Conservation (phyloP, 2,797 vertebrate genomes). For the Meriones psammophilus region DNA sequence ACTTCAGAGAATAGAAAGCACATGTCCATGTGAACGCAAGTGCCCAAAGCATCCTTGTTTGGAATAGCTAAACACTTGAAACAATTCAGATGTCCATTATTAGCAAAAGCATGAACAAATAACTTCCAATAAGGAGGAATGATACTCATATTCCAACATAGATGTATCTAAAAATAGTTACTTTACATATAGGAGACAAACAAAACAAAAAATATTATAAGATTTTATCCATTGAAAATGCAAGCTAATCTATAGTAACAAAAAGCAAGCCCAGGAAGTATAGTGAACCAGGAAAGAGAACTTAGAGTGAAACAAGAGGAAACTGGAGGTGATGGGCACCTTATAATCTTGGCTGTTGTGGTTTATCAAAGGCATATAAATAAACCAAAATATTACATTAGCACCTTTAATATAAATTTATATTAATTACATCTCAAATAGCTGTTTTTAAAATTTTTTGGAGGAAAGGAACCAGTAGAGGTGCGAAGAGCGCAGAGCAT, state of each 20-base stretch:
- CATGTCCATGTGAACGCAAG: neutral
- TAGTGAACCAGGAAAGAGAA: neutral
- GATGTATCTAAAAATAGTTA: neutral
- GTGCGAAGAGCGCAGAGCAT: neutral
- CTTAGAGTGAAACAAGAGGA: neutral
- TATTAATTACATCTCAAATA: neutral
- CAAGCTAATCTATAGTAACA: neutral
- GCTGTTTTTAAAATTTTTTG: neutral
- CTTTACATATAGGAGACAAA: neutral
- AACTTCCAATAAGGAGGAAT: neutral
- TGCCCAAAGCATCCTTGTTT: neutral
- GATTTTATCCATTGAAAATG: slow-evolving; percentile 31
- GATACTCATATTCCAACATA: neutral
- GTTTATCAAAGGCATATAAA: neutral
- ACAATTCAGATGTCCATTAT: neutral
- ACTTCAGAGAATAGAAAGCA: neutral
- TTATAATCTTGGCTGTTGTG: neutral
- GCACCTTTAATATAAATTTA: neutral
- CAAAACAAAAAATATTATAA: neutral
- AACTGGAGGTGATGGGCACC: neutral
- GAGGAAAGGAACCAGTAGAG: neutral
- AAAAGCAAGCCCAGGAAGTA: neutral
- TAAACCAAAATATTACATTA: neutral
- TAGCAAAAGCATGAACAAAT: neutral
- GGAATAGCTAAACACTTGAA: neutral